Evolutionary conservation across 1,140 invertebrate genomes (phyloP).

Genomic region (Propsilocerus akamusi): DNA sequence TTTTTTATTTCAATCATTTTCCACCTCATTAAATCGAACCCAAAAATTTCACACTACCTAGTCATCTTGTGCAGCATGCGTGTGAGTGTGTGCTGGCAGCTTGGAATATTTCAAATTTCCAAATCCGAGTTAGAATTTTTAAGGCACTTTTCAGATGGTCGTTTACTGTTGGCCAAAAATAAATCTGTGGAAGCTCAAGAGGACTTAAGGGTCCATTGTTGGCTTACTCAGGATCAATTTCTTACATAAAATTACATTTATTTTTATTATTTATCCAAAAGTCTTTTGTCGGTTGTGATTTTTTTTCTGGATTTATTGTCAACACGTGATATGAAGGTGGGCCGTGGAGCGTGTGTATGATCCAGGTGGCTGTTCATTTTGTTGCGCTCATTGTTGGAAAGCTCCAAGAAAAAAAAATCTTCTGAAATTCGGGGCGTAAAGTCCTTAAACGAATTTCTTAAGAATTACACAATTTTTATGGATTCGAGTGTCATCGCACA

Average conservation of each 20-base stretch:
- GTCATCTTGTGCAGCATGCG: neutral
- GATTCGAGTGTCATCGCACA: too few species aligned
- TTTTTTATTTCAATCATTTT: neutral
- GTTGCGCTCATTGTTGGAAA: neutral
- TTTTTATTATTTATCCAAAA: neutral
- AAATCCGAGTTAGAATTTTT: too few species aligned
- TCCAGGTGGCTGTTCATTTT: constrained; percentile 2
- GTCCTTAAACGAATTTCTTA: neutral
- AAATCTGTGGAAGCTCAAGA: neutral
- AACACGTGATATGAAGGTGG: neutral
- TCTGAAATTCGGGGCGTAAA: neutral
- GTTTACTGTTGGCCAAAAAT: neutral
- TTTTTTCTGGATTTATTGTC: neutral
- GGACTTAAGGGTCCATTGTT: neutral
- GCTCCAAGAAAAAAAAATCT: neutral
- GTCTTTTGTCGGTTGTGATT: neutral
- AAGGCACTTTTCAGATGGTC: too few species aligned
- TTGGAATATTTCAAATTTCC: neutral
- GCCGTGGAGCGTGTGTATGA: neutral
- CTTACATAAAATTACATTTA: neutral
- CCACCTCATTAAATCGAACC: neutral
- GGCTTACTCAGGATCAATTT: too few species aligned
- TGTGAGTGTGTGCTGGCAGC: neutral
- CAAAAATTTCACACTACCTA: neutral
- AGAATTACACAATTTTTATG: too few species aligned